Percentiles rank a stretch among this genome's conserved stretches.
These are phyloP conservation scores for Monochamus saltuarius DNA, from an alignment of 1,140 invertebrate genomes.

Conservation along the genomic window DNA sequence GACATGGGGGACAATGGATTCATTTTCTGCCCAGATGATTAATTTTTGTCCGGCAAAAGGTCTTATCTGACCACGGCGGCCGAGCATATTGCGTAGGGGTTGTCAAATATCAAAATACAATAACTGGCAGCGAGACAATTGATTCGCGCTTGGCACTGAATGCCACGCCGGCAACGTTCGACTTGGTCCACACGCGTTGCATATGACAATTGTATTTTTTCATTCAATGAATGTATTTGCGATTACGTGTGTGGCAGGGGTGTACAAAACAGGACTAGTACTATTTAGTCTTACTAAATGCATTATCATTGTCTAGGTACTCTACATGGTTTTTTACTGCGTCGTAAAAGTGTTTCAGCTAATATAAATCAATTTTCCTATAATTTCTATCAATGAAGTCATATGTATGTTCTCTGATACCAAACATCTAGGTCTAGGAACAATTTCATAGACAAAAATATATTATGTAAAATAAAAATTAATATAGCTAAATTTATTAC, in stretches of 20 bases:
- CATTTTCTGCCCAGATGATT: slow-evolving; percentile 15
- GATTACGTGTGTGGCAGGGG: not conserved
- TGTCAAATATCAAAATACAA: slow-evolving; percentile 46
- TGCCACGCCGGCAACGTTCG: not conserved
- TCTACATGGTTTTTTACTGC: no score
- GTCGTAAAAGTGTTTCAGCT: no score
- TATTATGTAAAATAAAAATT: no score
- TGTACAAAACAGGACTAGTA: not conserved
- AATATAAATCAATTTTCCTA: no score
- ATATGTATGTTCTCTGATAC: no score
- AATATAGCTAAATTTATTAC: no score
- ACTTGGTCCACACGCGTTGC: not conserved
- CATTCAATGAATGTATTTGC: slow-evolving; percentile 1
- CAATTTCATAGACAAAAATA: no score
- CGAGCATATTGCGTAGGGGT: slow-evolving; percentile 47
- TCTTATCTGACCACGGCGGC: slow-evolving; percentile 30
- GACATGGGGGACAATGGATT: slow-evolving; percentile 15
- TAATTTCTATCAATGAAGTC: no score
- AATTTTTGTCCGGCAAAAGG: slow-evolving; percentile 32
- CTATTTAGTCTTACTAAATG: no score
- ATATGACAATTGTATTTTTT: slow-evolving; percentile 8
- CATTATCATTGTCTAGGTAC: no score
- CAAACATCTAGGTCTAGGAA: no score
- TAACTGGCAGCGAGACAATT: slow-evolving; percentile 31
- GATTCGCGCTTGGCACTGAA: not conserved